phyloP scores from a whole-genome alignment of 1,140 invertebrate species.

The Batillaria attramentaria region DNA sequence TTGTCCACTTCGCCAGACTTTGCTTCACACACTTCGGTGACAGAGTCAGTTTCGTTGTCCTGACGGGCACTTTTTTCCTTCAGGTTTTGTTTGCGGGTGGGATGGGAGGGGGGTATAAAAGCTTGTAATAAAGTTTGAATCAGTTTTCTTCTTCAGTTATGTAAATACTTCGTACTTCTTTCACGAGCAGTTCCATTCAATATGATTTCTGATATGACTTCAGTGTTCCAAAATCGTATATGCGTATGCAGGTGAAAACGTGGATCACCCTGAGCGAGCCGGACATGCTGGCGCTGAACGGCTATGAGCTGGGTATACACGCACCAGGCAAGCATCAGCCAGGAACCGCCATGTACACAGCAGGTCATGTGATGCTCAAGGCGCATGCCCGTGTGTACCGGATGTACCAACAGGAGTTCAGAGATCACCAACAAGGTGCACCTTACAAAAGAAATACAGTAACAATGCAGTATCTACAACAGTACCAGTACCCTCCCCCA shows the following conservation, averaged over 20 bases:
- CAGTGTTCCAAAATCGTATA: too few species aligned
- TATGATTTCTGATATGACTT: too few species aligned
- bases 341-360: slow-evolving; percentile 39
- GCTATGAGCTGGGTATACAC: slow-evolving; percentile 52
- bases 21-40: slow-evolving; percentile 69
- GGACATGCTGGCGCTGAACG: slow-evolving; percentile 45
- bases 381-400: slow-evolving; percentile 57
- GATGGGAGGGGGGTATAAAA: too few species aligned
- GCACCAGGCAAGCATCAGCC: slow-evolving; percentile 41
- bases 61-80: too few species aligned
- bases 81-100: too few species aligned
- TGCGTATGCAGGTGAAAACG: slow-evolving; percentile 66
- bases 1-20: slow-evolving; percentile 71
- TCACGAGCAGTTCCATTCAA: too few species aligned
- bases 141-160: too few species aligned
- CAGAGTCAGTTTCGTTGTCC: slow-evolving; percentile 46
- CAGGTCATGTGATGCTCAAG: slow-evolving; percentile 50
- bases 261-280: slow-evolving; percentile 73
- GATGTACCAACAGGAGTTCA: slow-evolving; percentile 43
- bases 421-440: slow-evolving; percentile 23
- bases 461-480: too few species aligned
- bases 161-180: too few species aligned
- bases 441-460: too few species aligned
- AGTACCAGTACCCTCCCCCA: neutral
- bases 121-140: too few species aligned